Conservation (phyloP, 2,888 invertebrate species). For the Hypomecis punctinalis region DNA sequence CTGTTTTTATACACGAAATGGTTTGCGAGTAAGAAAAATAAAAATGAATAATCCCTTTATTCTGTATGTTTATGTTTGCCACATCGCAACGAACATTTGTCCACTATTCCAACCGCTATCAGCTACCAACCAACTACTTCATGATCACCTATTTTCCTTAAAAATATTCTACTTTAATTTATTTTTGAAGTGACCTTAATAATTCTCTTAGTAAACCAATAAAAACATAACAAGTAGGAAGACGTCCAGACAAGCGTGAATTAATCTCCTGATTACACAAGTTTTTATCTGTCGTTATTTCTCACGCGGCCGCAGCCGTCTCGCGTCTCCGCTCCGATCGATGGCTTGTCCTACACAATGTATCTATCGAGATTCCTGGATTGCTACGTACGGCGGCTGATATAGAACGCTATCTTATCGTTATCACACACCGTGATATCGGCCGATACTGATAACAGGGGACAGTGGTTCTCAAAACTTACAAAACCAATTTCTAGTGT, state of each 20-base stretch:
- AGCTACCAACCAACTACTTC: too few species aligned
- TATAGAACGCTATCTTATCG: constrained; percentile 47
- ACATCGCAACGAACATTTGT: too few species aligned
- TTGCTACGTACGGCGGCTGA: not conserved
- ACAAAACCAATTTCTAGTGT: not conserved
- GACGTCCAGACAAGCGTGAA: not conserved
- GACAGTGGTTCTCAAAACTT: constrained; percentile 57
- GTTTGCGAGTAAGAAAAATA: too few species aligned
- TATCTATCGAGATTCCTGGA: constrained; percentile 1
- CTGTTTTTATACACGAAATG: too few species aligned
- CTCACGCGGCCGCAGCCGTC: constrained; percentile 4
- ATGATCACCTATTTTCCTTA: too few species aligned
- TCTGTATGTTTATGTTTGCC: too few species aligned
- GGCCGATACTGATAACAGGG: constrained; percentile 54
- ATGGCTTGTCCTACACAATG: constrained; percentile 21
- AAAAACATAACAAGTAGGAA: too few species aligned
- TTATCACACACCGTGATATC: constrained; percentile 41
- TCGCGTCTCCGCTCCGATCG: constrained; percentile 1
- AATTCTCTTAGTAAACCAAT: too few species aligned
- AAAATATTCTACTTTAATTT: too few species aligned
- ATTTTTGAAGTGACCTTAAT: too few species aligned
- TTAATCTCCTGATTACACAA: constrained; percentile 1
- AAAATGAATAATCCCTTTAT: too few species aligned
- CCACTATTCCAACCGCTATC: too few species aligned
- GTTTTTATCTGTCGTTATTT: not conserved